Evolutionary conservation across 2,888 invertebrate species (phyloP).

Genomic region (Opisthograptis luteolata): DNA sequence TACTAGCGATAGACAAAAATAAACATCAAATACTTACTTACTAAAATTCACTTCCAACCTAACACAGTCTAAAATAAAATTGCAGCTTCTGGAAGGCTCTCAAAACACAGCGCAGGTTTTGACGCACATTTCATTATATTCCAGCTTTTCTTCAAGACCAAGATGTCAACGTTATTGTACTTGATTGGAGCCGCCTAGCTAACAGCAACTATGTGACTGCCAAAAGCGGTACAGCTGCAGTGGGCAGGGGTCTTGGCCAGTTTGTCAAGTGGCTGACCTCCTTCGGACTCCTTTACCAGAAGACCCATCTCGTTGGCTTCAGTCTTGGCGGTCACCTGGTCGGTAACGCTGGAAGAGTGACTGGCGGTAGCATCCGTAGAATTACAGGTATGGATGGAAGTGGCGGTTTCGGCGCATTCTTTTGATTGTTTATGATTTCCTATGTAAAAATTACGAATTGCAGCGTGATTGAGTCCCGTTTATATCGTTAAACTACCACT

Average conservation of each 20-base stretch:
- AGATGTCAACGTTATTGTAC: conserved; percentile 69
- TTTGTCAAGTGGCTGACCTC: conserved; percentile 56
- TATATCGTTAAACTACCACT: no score
- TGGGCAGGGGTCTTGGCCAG: conserved; percentile 55
- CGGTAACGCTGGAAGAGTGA: conserved; percentile 63
- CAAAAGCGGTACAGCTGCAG: conserved; percentile 50
- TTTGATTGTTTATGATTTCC: background rate
- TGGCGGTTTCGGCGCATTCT: no score
- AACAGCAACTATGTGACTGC: conserved; percentile 63
- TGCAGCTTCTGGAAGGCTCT: no score
- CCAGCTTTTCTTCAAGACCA: conserved; percentile 55
- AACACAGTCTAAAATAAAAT: no score
- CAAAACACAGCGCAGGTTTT: no score
- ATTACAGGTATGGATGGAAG: conserved; percentile 68
- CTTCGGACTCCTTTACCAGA: conserved; percentile 51
- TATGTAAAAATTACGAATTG: no score
- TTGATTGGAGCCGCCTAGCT: conserved; percentile 71
- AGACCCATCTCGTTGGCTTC: conserved; percentile 70
- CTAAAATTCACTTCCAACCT: no score
- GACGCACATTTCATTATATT: conserved; percentile 36
- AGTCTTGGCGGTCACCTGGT: conserved; percentile 75
- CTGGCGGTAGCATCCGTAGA: conserved; percentile 52
- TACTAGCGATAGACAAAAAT: no score
- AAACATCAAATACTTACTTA: no score
- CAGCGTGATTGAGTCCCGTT: no score